phyloP scores from a whole-genome alignment of 2,113 vertebrate species.

The Poicephalus meyeri region DNA sequence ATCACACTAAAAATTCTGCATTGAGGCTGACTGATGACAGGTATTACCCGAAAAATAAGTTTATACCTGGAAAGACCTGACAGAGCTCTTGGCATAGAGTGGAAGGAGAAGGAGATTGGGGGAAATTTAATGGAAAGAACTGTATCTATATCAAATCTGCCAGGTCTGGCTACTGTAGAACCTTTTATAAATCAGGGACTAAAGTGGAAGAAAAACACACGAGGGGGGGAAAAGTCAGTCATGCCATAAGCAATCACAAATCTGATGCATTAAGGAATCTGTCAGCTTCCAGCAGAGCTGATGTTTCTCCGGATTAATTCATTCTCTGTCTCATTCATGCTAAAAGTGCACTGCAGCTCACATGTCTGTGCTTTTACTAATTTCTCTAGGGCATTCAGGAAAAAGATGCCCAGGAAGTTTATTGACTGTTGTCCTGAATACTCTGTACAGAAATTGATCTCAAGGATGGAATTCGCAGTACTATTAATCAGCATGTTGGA shows the following conservation, averaged over 20 bases:
- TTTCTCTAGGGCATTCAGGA: neutral
- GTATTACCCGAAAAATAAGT: neutral
- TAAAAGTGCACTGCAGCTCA: neutral
- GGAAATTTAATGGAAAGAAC: neutral
- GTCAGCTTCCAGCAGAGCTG: neutral
- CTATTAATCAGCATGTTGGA: neutral
- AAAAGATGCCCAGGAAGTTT: neutral
- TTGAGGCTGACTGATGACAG: neutral
- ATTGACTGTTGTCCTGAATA: neutral
- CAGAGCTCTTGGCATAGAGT: neutral
- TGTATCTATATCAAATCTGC: neutral
- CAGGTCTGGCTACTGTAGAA: neutral
- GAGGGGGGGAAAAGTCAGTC: neutral
- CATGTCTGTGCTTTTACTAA: neutral
- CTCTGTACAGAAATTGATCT: neutral
- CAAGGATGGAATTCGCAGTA: neutral
- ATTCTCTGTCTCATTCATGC: neutral
- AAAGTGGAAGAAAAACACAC: neutral
- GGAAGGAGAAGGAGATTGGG: neutral
- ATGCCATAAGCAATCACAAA: neutral
- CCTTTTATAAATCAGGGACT: neutral
- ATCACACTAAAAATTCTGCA: neutral
- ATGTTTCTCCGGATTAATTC: conserved; percentile 2
- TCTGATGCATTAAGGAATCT: neutral
- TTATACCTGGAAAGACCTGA: neutral